These are phyloP conservation scores for Microplitis manilae DNA, from an alignment of 2,888 invertebrate species.

Conservation along the genomic window DNA sequence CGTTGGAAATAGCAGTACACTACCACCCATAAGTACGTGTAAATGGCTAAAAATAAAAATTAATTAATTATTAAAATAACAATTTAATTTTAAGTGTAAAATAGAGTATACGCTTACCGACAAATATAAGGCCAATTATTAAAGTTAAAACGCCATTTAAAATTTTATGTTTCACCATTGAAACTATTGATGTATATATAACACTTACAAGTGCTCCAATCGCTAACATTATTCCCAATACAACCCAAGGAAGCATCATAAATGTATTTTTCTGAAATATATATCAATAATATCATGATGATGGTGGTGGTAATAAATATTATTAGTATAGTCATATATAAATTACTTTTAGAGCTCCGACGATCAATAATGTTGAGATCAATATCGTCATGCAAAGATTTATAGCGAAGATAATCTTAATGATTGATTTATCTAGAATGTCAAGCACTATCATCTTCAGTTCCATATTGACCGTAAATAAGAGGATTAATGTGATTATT, in stretches of 20 bases:
- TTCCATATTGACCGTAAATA: conserved; percentile 78
- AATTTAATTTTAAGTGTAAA: neutral
- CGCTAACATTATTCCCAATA: conserved; percentile 85
- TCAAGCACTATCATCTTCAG: conserved; percentile 86
- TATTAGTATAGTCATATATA: neutral
- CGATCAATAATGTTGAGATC: conserved; percentile 83
- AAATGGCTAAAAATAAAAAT: conserved; percentile 77
- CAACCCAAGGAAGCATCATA: conserved; percentile 89
- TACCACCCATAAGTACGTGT: conserved; percentile 87
- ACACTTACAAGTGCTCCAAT: conserved; percentile 85
- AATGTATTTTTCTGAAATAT: conserved; percentile 82
- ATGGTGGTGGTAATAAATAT: too few relatives aligned
- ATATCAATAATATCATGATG: conserved; percentile 13
- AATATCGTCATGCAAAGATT: conserved; percentile 88
- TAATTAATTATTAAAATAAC: neutral
- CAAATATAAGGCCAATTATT: conserved; percentile 76
- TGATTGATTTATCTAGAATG: conserved; percentile 79
- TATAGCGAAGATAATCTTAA: conserved; percentile 84
- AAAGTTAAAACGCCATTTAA: conserved; percentile 77
- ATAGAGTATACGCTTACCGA: conserved; percentile 73
- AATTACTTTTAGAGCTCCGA: conserved; percentile 83
- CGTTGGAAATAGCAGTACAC: conserved; percentile 87
- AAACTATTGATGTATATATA: conserved; percentile 83
- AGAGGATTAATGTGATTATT: conserved; percentile 79
- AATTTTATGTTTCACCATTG: conserved; percentile 77